Percentiles rank a stretch among this genome's conserved stretches.
These are phyloP conservation scores for Diceros bicornis DNA, from an alignment of 2,797 vertebrate species.

Conservation along the genomic window DNA sequence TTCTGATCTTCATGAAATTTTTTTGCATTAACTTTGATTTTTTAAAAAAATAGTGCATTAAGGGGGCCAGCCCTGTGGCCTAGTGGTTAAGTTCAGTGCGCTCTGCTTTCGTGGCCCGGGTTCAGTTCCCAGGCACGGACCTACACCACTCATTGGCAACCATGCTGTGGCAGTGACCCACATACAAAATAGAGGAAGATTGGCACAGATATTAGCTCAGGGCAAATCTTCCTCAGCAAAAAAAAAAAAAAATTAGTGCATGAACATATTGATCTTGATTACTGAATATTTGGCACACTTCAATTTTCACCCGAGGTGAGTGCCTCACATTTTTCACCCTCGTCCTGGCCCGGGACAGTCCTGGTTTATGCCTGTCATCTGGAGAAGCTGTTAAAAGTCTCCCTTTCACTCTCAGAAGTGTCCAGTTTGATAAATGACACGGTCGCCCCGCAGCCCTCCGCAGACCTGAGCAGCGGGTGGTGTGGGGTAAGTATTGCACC, in stretches of 20 bases:
- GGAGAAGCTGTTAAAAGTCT: fast-evolving
- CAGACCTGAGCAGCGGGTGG: not conserved
- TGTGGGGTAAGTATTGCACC: fast-evolving
- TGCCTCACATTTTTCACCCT: fast-evolving
- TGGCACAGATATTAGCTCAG: too few species aligned
- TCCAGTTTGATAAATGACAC: not conserved
- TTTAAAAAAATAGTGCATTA: not conserved
- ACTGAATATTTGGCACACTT: not conserved
- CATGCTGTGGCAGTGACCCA: too few species aligned
- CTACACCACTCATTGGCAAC: too few species aligned
- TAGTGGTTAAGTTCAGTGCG: too few species aligned
- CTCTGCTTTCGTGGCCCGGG: too few species aligned
- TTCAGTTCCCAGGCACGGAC: too few species aligned
- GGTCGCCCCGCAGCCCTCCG: fast-evolving
- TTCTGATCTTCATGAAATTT: not conserved
- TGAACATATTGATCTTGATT: not conserved
- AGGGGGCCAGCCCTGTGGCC: too few species aligned
- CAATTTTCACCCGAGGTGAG: not conserved
- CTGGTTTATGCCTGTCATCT: not conserved
- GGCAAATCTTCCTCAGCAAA: too few species aligned
- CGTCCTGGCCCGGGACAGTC: not conserved
- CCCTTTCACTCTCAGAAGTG: not conserved
- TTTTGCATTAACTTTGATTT: not conserved
- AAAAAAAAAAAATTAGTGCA: not conserved
- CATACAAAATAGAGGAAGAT: too few species aligned